Conservation (phyloP, 2,113 vertebrate genomes). For the Osmerus eperlanus region DNA sequence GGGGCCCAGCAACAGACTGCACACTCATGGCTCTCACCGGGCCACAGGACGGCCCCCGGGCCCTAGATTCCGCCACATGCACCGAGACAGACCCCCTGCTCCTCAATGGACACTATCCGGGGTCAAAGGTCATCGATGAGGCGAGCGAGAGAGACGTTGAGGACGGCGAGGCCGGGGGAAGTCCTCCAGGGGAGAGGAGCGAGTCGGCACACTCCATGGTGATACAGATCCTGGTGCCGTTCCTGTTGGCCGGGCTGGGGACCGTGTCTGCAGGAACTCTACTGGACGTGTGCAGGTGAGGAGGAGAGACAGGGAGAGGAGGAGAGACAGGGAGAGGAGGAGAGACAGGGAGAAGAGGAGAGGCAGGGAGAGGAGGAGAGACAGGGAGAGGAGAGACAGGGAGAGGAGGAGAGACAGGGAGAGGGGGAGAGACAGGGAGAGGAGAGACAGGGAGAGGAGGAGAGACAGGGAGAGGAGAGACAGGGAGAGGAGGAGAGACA, state of each 20-base stretch:
- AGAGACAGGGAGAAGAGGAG: too few relatives aligned
- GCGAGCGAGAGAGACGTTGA: conserved; percentile 6
- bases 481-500: too few relatives aligned
- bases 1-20: not conserved
- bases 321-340: too few relatives aligned
- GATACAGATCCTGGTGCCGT: conserved; percentile 79
- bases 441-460: too few relatives aligned
- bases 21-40: too few relatives aligned
- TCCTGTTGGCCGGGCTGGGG: conserved; percentile 81
- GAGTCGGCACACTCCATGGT: conserved; percentile 68
- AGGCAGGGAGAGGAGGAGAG: too few relatives aligned
- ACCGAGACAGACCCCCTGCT: conserved; percentile 64
- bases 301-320: not conserved
- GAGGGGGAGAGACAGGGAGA: too few relatives aligned
- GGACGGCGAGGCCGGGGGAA: not conserved
- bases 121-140: conserved; percentile 16
- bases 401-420: too few relatives aligned
- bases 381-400: too few relatives aligned
- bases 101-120: conserved; percentile 33
- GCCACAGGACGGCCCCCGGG: too few relatives aligned
- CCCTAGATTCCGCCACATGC: conserved; percentile 1
- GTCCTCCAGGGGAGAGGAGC: conserved; percentile 6
- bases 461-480: too few relatives aligned
- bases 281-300: conserved; percentile 80
- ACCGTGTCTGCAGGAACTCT: conserved; percentile 81